Conservation (phyloP, 2,797 vertebrate species). For the Podarcis siculus region DNA sequence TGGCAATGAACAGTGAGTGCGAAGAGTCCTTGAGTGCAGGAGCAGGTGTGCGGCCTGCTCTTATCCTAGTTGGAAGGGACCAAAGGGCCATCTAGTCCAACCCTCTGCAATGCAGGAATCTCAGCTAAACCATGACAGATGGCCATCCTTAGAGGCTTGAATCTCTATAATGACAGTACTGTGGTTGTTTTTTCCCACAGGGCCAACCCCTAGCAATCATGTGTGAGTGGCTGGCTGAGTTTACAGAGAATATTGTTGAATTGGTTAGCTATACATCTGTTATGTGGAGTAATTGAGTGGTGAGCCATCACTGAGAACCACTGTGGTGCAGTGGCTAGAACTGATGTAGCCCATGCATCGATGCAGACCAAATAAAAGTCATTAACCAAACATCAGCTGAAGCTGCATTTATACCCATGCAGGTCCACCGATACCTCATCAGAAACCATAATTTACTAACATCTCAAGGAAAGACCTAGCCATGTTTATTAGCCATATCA, state of each 20-base stretch:
- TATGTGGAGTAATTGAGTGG: neutral
- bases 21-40: neutral
- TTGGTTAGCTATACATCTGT: neutral
- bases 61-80: neutral
- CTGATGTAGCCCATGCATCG: neutral
- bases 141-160: neutral
- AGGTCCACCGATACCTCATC: neutral
- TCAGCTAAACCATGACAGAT: no score
- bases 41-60: neutral
- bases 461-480: neutral
- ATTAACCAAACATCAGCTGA: neutral
- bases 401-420: neutral
- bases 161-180: neutral
- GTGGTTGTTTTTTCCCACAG: neutral
- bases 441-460: neutral
- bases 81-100: no score
- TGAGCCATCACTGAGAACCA: no score
- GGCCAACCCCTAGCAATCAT: neutral
- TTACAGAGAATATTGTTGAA: neutral
- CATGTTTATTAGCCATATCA: neutral
- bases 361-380: neutral
- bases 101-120: no score
- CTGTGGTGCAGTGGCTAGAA: no score
- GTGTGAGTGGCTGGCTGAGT: no score
- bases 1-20: neutral